Conservation (phyloP, 2,888 invertebrate species). For the Drosophila gaucha region DNA sequence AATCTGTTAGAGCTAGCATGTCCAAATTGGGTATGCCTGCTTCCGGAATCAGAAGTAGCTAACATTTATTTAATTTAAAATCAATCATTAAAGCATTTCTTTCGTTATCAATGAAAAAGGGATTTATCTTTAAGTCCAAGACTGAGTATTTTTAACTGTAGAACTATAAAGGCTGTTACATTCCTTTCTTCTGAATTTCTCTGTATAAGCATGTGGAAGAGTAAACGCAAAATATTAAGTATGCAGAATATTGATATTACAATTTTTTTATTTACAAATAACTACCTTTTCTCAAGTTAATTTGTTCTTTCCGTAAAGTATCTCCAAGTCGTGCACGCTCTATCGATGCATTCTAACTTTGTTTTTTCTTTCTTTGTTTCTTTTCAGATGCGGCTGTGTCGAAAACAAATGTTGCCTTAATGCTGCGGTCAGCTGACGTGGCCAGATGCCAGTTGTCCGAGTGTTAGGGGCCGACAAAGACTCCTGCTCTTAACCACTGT, state of each 20-base stretch:
- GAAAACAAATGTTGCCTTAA: slow-evolving; percentile 78
- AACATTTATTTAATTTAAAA: not conserved
- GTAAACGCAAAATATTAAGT: not conserved
- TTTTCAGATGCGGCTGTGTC: slow-evolving; percentile 33
- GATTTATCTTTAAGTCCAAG: not conserved
- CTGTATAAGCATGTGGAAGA: too few relatives aligned
- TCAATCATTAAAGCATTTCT: not conserved
- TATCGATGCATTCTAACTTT: not conserved
- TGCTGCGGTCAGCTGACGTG: slow-evolving; percentile 63
- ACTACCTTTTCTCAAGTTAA: not conserved
- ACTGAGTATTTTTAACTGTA: too few relatives aligned
- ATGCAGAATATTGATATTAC: not conserved
- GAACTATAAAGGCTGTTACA: too few relatives aligned
- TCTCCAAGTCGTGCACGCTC: not conserved
- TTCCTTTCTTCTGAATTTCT: too few relatives aligned
- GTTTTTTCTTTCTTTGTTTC: slow-evolving; percentile 15
- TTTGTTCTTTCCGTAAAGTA: not conserved
- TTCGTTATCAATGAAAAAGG: not conserved
- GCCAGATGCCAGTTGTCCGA: slow-evolving; percentile 25
- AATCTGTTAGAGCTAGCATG: not conserved
- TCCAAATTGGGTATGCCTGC: not conserved
- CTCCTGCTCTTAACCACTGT: slow-evolving; percentile 23
- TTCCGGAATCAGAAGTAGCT: not conserved
- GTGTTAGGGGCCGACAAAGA: not conserved
- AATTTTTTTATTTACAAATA: not conserved